A percentile compares a stretch with the other conserved stretches of the same genome.
These are phyloP conservation scores for Rhineura floridana DNA, from an alignment of 2,113 vertebrate genomes.

Conservation along the genomic window DNA sequence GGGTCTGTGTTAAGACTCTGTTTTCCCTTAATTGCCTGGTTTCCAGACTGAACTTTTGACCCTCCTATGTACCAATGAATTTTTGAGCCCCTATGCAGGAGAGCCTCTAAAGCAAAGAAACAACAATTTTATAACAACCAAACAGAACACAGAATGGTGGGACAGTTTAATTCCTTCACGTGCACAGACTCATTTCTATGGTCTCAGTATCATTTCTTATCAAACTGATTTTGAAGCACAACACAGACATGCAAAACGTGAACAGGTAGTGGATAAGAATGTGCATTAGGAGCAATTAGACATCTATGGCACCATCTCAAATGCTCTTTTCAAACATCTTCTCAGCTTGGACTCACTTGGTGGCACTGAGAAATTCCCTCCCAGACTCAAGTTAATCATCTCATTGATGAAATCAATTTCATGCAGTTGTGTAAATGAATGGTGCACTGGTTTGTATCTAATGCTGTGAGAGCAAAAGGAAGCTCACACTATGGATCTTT, in stretches of 20 bases:
- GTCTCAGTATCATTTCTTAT: not conserved
- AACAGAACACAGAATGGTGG: no score
- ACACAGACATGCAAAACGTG: not conserved
- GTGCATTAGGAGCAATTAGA: not conserved
- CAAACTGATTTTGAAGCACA: not conserved
- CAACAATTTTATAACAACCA: no score
- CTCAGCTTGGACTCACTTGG: not conserved
- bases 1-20: no score
- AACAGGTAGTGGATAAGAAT: not conserved
- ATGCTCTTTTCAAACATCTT: not conserved
- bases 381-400: not conserved
- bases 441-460: no score
- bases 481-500: no score
- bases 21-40: no score
- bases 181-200: not conserved
- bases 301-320: not conserved
- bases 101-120: no score
- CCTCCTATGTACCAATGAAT: no score
- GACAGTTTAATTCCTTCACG: no score
- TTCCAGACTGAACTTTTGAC: no score
- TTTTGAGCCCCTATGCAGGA: no score
- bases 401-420: not conserved
- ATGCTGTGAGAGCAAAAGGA: no score
- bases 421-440: not conserved
- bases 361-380: not conserved